These are phyloP conservation scores for Rhadina sibilatrix DNA, from an alignment of 2,113 vertebrate genomes.

Conservation along the genomic window DNA sequence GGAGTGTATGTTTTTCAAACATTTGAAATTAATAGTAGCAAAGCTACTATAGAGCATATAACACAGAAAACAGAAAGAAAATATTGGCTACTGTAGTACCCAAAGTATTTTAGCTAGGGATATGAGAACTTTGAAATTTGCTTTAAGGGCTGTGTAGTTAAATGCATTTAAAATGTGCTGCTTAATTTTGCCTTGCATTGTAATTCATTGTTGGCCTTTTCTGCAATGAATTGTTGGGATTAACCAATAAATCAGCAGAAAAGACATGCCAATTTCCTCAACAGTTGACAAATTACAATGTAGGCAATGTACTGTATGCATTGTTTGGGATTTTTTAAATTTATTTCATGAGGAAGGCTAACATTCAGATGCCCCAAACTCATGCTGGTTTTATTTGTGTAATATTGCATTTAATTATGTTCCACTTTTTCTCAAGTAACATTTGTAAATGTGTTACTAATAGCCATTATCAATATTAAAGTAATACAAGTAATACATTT, in stretches of 20 bases:
- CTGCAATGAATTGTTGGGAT: constrained; percentile 79
- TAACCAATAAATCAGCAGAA: constrained; percentile 82
- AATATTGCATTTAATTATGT: constrained; percentile 1
- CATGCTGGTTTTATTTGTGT: not conserved
- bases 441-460: not conserved
- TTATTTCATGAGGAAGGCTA: constrained; percentile 38
- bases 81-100: not conserved
- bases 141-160: constrained; percentile 53
- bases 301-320: constrained; percentile 56
- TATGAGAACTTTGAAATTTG: constrained; percentile 37
- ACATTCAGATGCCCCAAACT: constrained; percentile 9
- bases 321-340: constrained; percentile 13
- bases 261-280: constrained; percentile 83
- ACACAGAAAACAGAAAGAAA: not conserved
- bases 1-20: not conserved
- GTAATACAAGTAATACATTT: not conserved
- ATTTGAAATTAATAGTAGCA: not conserved
- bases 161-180: constrained; percentile 68
- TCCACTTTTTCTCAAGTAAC: not conserved
- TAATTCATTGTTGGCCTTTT: constrained; percentile 84
- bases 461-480: not conserved
- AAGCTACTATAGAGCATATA: not conserved
- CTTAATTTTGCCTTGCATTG: constrained; percentile 72
- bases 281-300: constrained; percentile 78
- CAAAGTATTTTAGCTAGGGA: not conserved